These are phyloP conservation scores for Spilarctia lutea DNA, from an alignment of 2,888 invertebrate genomes.

Conservation along the genomic window DNA sequence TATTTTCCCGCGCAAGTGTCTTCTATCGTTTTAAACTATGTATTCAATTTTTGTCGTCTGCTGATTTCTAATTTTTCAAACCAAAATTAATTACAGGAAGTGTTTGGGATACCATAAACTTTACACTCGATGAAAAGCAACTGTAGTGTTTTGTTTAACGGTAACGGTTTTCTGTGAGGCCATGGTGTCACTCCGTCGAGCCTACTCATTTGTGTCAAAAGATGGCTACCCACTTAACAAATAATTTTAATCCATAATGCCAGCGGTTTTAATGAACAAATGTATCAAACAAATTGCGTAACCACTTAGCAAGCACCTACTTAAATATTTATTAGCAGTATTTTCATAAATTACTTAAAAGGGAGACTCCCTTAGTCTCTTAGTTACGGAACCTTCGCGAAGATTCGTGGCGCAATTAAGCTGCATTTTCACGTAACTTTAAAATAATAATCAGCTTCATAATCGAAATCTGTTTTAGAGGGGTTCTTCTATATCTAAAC, in stretches of 20 bases:
- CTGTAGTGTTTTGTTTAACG: too few relatives aligned
- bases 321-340: neutral
- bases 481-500: too few relatives aligned
- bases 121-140: too few relatives aligned
- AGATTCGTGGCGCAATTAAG: neutral
- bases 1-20: neutral
- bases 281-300: neutral
- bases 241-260: neutral
- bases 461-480: too few relatives aligned
- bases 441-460: too few relatives aligned
- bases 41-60: neutral
- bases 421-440: neutral
- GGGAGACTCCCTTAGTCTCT: neutral
- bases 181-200: too few relatives aligned
- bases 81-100: too few relatives aligned
- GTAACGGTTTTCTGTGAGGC: neutral
- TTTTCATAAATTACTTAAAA: slow-evolving; percentile 1
- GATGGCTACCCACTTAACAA: neutral
- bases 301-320: neutral
- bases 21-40: too few relatives aligned
- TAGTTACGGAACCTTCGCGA: neutral
- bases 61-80: too few relatives aligned
- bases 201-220: neutral
- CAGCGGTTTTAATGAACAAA: neutral
- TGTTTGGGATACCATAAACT: too few relatives aligned